These are phyloP conservation scores for Epizoanthus stellaris DNA, from an alignment of 92 coral and sea anemone species.

Conservation along the genomic window DNA sequence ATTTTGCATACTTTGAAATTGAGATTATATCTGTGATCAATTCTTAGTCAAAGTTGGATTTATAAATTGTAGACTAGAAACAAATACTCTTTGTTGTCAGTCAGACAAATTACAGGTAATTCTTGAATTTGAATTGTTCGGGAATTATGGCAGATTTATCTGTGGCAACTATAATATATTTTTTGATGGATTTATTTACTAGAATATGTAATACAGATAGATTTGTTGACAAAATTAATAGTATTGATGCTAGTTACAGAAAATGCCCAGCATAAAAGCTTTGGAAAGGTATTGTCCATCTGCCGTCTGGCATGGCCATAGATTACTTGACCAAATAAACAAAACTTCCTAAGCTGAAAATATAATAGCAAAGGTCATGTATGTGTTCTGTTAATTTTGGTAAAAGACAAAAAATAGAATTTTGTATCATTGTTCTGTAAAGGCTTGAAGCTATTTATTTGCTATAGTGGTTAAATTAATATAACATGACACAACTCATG, in stretches of 20 bases:
- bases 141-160: neutral
- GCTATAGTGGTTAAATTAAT: too few relatives aligned
- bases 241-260: too few relatives aligned
- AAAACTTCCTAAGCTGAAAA: neutral
- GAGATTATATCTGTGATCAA: constrained; percentile 5
- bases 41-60: neutral
- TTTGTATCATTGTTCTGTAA: too few relatives aligned
- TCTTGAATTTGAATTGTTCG: neutral
- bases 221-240: neutral
- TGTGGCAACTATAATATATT: neutral
- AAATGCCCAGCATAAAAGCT: too few relatives aligned
- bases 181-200: constrained; percentile 5
- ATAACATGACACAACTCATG: too few relatives aligned
- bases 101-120: neutral
- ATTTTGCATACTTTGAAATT: constrained; percentile 13
- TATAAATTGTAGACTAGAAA: neutral
- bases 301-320: too few relatives aligned
- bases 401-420: neutral
- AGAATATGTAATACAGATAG: neutral
- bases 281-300: too few relatives aligned
- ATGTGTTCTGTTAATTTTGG: neutral
- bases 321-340: neutral
- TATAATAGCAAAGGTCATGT: neutral
- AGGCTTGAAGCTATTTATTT: too few relatives aligned
- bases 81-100: constrained; percentile 34